These are phyloP conservation scores for Hylaeus volcanicus DNA, from an alignment of 1,140 invertebrate genomes.

Conservation along the genomic window DNA sequence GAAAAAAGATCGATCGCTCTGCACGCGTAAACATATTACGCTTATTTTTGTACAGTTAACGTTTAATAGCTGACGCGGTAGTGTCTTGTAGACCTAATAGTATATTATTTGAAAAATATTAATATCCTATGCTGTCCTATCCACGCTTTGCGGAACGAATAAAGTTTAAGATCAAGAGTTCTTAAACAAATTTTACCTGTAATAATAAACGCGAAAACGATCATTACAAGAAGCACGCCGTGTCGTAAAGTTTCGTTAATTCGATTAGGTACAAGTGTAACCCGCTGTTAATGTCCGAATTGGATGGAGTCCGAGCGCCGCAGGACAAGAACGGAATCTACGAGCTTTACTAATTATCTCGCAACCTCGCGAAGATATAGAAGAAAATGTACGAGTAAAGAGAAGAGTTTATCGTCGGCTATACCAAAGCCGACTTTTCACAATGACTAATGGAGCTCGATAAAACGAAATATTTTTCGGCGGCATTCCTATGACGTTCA, in stretches of 20 bases:
- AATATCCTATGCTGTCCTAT: no score
- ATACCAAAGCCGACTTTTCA: constrained; percentile 7
- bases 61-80: neutral
- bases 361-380: neutral
- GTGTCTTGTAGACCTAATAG: neutral
- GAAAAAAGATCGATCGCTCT: neutral
- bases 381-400: constrained; percentile 11
- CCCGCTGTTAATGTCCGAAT: neutral
- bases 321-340: neutral
- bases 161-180: no score
- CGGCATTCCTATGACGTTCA: neutral
- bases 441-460: neutral
- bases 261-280: constrained; percentile 12
- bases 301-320: constrained; percentile 15
- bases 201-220: neutral
- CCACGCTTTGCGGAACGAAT: no score
- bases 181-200: no score
- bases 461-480: neutral
- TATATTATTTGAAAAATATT: neutral
- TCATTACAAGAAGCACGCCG: neutral
- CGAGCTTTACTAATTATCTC: neutral
- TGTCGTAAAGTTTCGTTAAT: constrained; percentile 23
- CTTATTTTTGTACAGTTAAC: constrained; percentile 1
- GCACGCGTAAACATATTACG: neutral
- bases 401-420: constrained; percentile 23